Base-by-base conservation (phyloP, 2,888 invertebrate species). In the Alsophila aescularia region DNA sequence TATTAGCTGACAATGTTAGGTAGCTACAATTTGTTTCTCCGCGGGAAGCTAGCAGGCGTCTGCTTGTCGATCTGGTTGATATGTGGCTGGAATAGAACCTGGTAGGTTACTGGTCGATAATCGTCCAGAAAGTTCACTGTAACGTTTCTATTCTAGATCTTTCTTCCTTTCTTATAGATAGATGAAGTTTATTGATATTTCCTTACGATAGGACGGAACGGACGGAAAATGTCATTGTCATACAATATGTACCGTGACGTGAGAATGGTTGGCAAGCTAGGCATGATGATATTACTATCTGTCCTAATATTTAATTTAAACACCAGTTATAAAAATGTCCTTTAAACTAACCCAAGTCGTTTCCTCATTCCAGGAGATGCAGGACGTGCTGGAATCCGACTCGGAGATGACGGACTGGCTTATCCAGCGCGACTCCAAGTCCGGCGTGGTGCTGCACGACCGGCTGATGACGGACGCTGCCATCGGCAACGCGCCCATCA, bases 391-490 rank as follows among this genome's bases (percentile, higher is more conserved):
- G 66, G 93, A 94, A 60, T 93, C 93, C 58, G 95, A 95, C 78
- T 90, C 93, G 65, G 94, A 94, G 69, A 93, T 94, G 91, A 82
- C 88, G 58, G 94, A 94, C 84, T 95, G 95, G 95, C 92, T 95
- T 73, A 92, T 95, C 70, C 94, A 94, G 67, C 93, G 94, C 64
- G 94, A 94, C 77, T 90, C 93, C 58, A 94, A 94, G 80, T 92
- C 93, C 43, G 93, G 93, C 16, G 96, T 98, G 60, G 95, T 98
- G 48, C 92, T 98, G 21, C 96, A 98, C 85, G 98, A 98, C 89
- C 94, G 96, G 75, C 93, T 98, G 70, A 97, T 97, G 95, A 96
- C 97, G 9, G 97, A 97, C 73, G 97, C 98, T 2, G 95, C 96
- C 15, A 93, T 97, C 45, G 96, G 96, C 64, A 95, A 95, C 45